Evolutionary conservation across 2,888 invertebrate species (phyloP).

Genomic region (Omphaloscelis lunosa): DNA sequence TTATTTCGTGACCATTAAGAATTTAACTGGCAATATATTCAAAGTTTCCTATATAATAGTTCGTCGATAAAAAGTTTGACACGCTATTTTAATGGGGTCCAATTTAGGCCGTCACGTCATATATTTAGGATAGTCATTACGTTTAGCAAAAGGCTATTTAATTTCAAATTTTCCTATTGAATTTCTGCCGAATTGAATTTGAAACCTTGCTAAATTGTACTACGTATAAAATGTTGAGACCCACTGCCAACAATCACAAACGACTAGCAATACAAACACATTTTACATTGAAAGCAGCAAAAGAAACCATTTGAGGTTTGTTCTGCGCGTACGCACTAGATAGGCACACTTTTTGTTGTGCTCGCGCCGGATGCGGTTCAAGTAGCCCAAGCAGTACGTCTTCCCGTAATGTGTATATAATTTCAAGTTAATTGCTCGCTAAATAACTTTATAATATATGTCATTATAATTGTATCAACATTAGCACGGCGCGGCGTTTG

Average conservation of each 20-base stretch:
- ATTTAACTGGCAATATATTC: slow-evolving; percentile 41
- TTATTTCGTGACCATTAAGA: slow-evolving; percentile 65
- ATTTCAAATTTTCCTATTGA: slow-evolving; percentile 12
- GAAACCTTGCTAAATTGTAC: neutral
- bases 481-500: slow-evolving; percentile 54
- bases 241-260: slow-evolving; percentile 70
- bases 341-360: slow-evolving; percentile 82
- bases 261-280: slow-evolving; percentile 80
- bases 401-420: slow-evolving; percentile 80
- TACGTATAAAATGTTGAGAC: slow-evolving; percentile 73
- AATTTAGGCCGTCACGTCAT: slow-evolving; percentile 39
- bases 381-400: slow-evolving; percentile 58
- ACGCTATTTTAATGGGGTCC: slow-evolving; percentile 45
- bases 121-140: slow-evolving; percentile 37
- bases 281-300: slow-evolving; percentile 79
- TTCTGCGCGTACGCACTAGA: slow-evolving; percentile 72
- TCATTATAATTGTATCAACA: slow-evolving; percentile 76
- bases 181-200: neutral
- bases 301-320: slow-evolving; percentile 87
- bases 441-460: slow-evolving; percentile 80
- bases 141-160: slow-evolving; percentile 32
- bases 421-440: slow-evolving; percentile 79
- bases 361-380: slow-evolving; percentile 85
- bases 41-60: slow-evolving; percentile 33
- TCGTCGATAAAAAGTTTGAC: slow-evolving; percentile 45